A percentile compares a stretch with the other conserved stretches of the same genome.
These are phyloP conservation scores for Typhlichthys subterraneus DNA, from an alignment of 2,797 vertebrate genomes.

Conservation along the genomic window DNA sequence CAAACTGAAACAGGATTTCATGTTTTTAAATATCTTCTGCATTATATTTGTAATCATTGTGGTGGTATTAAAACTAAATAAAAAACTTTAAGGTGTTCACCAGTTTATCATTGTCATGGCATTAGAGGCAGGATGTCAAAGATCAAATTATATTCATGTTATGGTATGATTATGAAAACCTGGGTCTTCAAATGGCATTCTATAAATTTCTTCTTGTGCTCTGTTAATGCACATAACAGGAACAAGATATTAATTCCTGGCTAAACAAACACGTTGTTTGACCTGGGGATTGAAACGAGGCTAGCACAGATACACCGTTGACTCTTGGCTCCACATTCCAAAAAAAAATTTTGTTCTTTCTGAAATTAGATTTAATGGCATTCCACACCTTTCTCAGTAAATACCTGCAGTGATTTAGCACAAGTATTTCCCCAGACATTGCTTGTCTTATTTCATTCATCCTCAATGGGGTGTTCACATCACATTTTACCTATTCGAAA, in stretches of 20 bases:
- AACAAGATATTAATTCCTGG: neutral
- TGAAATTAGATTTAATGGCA: neutral
- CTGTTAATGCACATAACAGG: neutral
- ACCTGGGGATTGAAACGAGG: neutral
- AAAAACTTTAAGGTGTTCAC: neutral
- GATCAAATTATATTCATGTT: too few species aligned
- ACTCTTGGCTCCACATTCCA: neutral
- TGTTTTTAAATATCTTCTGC: neutral
- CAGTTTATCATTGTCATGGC: neutral
- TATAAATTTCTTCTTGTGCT: neutral
- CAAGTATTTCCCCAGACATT: neutral
- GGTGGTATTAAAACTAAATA: neutral
- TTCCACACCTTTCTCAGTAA: neutral
- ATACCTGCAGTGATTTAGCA: neutral
- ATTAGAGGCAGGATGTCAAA: too few species aligned
- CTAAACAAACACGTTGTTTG: neutral
- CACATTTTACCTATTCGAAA: neutral
- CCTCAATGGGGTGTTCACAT: neutral
- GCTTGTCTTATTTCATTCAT: neutral
- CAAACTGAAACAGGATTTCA: neutral
- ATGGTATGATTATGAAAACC: neutral
- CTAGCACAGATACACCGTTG: neutral
- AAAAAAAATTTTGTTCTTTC: neutral
- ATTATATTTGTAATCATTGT: slow-evolving; percentile 5
- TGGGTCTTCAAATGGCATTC: neutral